Conservation (phyloP, 1,140 invertebrate genomes). For the Plutomurus gul region DNA sequence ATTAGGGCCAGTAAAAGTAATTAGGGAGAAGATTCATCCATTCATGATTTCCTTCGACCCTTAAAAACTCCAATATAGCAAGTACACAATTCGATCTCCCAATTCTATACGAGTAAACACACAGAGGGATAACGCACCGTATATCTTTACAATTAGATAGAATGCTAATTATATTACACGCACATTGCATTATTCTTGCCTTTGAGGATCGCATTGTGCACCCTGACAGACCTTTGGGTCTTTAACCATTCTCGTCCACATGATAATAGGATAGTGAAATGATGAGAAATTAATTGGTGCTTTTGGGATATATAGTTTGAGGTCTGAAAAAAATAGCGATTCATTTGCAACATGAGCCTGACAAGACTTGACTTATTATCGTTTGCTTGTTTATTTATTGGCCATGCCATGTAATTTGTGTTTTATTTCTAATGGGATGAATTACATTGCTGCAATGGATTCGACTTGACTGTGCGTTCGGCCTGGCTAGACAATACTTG, state of each 20-base stretch:
- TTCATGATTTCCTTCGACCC: constrained; percentile 10
- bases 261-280: not conserved
- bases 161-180: not conserved
- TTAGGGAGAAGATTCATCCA: constrained; percentile 8
- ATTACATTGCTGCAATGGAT: no score
- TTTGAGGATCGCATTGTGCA: not conserved
- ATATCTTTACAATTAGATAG: not conserved
- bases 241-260: not conserved
- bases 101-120: not conserved
- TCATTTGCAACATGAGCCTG: not conserved
- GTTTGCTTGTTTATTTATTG: constrained; percentile 10
- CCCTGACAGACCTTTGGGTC: not conserved
- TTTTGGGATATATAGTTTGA: not conserved
- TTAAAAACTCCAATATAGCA: not conserved
- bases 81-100: not conserved
- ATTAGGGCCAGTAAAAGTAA: not conserved
- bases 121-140: not conserved
- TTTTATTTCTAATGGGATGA: not conserved
- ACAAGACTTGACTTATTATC: not conserved
- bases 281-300: not conserved
- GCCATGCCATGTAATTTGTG: not conserved
- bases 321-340: not conserved
- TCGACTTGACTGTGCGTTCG: no score
- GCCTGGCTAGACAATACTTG: no score
- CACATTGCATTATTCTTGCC: not conserved